Evolutionary conservation across 2,113 vertebrate species (phyloP).

Genomic region (Plecotus auritus): DNA sequence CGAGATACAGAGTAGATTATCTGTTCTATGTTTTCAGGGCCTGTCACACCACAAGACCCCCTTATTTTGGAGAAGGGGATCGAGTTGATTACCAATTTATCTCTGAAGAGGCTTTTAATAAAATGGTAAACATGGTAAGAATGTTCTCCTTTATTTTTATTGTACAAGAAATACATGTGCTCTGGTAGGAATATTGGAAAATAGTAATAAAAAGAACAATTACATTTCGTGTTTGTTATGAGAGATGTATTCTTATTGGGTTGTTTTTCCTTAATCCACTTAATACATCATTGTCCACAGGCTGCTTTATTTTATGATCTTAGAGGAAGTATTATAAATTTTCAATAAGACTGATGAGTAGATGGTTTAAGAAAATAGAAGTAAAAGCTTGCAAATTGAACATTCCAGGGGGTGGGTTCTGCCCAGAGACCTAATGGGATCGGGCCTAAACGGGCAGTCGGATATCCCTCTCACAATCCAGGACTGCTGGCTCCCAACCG

Average conservation of each 20-base stretch:
- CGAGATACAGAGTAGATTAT: constrained; percentile 23
- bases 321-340: neutral
- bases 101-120: constrained; percentile 86
- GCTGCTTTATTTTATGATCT: neutral
- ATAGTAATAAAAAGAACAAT: neutral
- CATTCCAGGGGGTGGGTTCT: neutral
- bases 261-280: neutral
- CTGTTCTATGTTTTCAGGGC: constrained; percentile 79
- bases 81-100: constrained; percentile 92
- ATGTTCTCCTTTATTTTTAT: neutral
- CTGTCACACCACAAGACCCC: constrained; percentile 91
- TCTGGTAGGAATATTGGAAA: neutral
- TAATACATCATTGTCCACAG: neutral
- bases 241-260: neutral
- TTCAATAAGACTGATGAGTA: neutral
- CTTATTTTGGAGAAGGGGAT: constrained; percentile 90
- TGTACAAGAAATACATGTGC: neutral
- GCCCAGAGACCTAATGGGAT: too few species aligned
- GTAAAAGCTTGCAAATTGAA: neutral
- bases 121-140: constrained; percentile 85
- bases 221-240: neutral
- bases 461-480: too few species aligned
- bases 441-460: too few species aligned
- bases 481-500: too few species aligned
- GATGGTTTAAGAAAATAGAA: neutral